Evolutionary conservation across 2,113 vertebrate genomes (phyloP), one percentile per base, ranked within the genome.

Genomic region (Aramus guarauna): DNA sequence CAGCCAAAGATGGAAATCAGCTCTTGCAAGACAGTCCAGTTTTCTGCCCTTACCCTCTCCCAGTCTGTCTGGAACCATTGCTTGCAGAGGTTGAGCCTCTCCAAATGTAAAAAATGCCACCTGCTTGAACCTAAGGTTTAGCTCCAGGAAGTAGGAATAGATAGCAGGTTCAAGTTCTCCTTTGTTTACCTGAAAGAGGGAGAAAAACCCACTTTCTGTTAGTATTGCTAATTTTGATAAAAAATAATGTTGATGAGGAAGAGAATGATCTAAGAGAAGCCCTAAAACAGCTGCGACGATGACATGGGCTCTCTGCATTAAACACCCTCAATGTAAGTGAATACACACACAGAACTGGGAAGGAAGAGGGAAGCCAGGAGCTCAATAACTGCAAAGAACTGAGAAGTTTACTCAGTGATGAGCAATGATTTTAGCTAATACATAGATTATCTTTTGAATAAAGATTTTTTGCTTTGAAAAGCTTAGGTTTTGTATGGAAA

Each of bases 401-500:
- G 4, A 77, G 26, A 32, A 37, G 6, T 43, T 85, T 68, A 37
- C 9, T 77, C 37, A 64, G 59, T 5, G 20, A 23, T 36, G 18
- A 53, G 3, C 16, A 76, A 45, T 24, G 0, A 32, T 73, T 95
- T 84, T 60, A 64, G 9, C 14, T 56, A 84, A 67, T 53, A 34
- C 2, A n/a, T 26, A 27, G 2, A 41, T 45, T n/a, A 60, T 29
- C 32, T 81, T 90, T 37, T 36, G 15, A 80, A 87, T 45, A 20
- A 76, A 73, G 36, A 7, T 4, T 60, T 27, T 41, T 74, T 66
- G 24, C 15, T 91, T 85, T 74, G 12, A 50, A 60, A 78, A 67
- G 3, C 1, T 0, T 14, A 45, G 3, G 1, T 4, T 27, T 39
- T 73, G 7, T 60, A 58, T 53, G 23, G 27, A 74, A 88, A 86